These are phyloP conservation scores for Catagonus wagneri DNA, from an alignment of 2,113 vertebrate genomes.

Conservation along the genomic window DNA sequence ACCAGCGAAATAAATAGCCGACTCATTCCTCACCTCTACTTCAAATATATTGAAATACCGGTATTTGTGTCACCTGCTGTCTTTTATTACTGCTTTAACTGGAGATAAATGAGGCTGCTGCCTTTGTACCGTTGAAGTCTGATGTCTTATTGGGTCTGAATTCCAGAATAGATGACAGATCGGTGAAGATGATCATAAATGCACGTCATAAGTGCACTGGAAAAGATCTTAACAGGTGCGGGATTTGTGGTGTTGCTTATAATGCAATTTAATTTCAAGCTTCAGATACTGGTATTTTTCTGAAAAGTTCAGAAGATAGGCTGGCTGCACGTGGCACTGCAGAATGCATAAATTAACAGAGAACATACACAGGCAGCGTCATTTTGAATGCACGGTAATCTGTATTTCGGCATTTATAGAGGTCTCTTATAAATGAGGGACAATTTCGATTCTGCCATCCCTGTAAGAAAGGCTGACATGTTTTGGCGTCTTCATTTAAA, in stretches of 20 bases:
- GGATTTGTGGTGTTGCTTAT: constrained; percentile 14
- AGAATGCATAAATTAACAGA: constrained; percentile 22
- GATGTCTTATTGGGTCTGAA: not conserved
- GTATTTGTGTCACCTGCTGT: not conserved
- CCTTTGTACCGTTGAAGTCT: not conserved
- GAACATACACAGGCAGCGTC: not conserved
- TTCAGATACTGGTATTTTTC: constrained; percentile 55
- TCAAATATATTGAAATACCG: not conserved
- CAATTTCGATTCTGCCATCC: constrained; percentile 45
- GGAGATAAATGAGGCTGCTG: not conserved
- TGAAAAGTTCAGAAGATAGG: constrained; percentile 27
- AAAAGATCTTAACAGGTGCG: not conserved
- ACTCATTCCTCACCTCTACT: not conserved
- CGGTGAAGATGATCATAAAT: not conserved
- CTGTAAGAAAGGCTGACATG: constrained; percentile 35
- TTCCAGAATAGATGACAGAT: not conserved
- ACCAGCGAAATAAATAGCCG: not conserved
- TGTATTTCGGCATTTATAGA: not conserved
- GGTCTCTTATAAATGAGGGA: not conserved
- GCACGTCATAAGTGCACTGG: not conserved
- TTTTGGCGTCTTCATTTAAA: constrained; percentile 57
- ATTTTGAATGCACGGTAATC: not conserved
- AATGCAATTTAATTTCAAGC: constrained; percentile 46
- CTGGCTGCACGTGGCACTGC: not conserved
- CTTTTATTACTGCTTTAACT: not conserved